Conservation (phyloP, 2,888 invertebrate genomes). For the Tuberolachnus salignus region DNA sequence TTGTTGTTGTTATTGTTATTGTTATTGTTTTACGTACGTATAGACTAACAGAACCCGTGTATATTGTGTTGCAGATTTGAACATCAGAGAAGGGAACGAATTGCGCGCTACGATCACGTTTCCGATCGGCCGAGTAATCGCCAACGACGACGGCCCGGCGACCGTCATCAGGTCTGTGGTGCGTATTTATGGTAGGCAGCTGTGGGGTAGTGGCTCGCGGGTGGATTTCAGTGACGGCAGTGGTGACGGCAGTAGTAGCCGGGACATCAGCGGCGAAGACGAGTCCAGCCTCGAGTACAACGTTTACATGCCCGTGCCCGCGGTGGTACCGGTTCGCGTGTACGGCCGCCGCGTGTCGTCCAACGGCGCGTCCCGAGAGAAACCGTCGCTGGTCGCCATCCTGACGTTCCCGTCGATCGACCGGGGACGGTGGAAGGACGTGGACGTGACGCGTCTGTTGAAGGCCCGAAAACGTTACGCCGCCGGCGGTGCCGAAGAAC, state of each 20-base stretch:
- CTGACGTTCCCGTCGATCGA: neutral
- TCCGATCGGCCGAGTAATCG: neutral
- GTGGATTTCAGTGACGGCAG: no score
- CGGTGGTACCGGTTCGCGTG: neutral
- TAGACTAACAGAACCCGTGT: neutral
- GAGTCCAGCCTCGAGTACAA: no score
- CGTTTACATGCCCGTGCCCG: neutral
- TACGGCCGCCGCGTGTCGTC: neutral
- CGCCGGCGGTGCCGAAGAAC: slow-evolving; percentile 31
- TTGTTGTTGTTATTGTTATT: no score
- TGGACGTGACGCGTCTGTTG: slow-evolving; percentile 44
- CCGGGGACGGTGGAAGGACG: slow-evolving; percentile 25
- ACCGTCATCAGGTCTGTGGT: slow-evolving; percentile 19
- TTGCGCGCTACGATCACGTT: slow-evolving; percentile 3
- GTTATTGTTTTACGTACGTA: no score
- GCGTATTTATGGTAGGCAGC: slow-evolving; percentile 15
- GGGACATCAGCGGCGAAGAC: no score
- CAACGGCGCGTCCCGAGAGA: neutral
- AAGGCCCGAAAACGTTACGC: slow-evolving; percentile 57
- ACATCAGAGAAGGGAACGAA: neutral
- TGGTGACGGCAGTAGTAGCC: no score
- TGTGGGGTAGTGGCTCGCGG: no score
- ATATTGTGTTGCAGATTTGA: slow-evolving; percentile 7
- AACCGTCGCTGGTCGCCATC: neutral
- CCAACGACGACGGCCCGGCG: neutral